These are phyloP conservation scores for Barbus barbus DNA, from an alignment of 2,113 vertebrate genomes.

Conservation along the genomic window DNA sequence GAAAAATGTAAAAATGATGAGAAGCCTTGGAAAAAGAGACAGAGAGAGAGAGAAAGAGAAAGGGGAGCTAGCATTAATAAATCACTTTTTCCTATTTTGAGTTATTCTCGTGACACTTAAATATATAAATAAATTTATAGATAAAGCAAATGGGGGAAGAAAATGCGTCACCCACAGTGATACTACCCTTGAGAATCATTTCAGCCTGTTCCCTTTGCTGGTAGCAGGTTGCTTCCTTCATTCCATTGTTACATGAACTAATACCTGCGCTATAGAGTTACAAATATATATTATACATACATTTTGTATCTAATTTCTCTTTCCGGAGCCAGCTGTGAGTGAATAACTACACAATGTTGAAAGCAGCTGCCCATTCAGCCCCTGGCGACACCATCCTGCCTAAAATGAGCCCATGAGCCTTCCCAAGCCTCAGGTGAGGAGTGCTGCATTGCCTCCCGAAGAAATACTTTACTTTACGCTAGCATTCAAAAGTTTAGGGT, in stretches of 20 bases:
- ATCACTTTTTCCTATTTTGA: slow-evolving; percentile 60
- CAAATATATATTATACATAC: slow-evolving; percentile 36
- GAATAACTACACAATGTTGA: slow-evolving; percentile 29
- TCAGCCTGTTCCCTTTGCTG: slow-evolving; percentile 77
- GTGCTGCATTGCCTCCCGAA: slow-evolving; percentile 5
- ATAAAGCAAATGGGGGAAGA: slow-evolving; percentile 69
- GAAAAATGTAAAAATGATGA: slow-evolving; percentile 18
- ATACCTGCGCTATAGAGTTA: slow-evolving; percentile 37
- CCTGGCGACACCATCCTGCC: slow-evolving; percentile 35
- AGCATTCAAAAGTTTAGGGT: neutral
- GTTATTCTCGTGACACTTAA: slow-evolving; percentile 53
- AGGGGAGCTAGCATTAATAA: slow-evolving; percentile 66
- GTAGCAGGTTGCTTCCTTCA: slow-evolving; percentile 67
- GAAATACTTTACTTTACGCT: neutral
- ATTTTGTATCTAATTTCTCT: slow-evolving; percentile 34
- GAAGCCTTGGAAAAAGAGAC: slow-evolving; percentile 23
- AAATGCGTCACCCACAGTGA: slow-evolving; percentile 69
- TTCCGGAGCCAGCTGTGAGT: slow-evolving; percentile 40
- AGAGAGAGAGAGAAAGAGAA: slow-evolving; percentile 52
- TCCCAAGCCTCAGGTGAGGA: neutral
- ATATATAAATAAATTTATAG: slow-evolving; percentile 77
- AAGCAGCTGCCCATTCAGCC: slow-evolving; percentile 7
- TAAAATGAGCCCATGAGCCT: slow-evolving; percentile 38
- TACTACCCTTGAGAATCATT: slow-evolving; percentile 76
- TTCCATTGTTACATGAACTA: slow-evolving; percentile 53